Percentiles rank a stretch among this genome's conserved stretches.
Conservation (phyloP, 2,888 invertebrate species). For the Agapostemon virescens region DNA sequence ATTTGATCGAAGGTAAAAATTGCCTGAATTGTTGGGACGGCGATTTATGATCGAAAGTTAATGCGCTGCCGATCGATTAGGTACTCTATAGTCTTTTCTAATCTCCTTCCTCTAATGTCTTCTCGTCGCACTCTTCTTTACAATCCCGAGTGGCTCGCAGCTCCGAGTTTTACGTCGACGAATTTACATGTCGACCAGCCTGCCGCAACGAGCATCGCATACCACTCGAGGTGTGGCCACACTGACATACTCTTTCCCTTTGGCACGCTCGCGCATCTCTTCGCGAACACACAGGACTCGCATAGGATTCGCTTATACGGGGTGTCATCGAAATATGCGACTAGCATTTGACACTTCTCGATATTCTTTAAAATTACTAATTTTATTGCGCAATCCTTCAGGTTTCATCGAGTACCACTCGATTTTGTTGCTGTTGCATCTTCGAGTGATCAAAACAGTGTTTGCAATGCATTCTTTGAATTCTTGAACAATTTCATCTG, state of each 20-base stretch:
- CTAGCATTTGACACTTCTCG: neutral
- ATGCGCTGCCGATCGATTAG: neutral
- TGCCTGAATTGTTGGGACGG: neutral
- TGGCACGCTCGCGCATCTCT: slow-evolving; percentile 8
- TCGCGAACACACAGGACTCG: neutral
- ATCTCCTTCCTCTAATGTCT: neutral
- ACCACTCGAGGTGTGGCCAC: slow-evolving; percentile 64
- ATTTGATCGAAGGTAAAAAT: neutral
- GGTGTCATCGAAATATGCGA: neutral
- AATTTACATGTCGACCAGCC: slow-evolving; percentile 65
- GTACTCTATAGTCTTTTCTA: slow-evolving; percentile 7
- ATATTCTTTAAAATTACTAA: neutral
- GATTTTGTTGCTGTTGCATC: neutral
- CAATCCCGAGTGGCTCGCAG: slow-evolving; percentile 42
- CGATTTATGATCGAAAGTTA: neutral
- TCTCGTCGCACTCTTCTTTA: slow-evolving; percentile 34
- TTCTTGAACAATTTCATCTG: too few species aligned
- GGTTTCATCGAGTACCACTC: neutral
- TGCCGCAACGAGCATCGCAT: slow-evolving; percentile 60
- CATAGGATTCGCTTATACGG: neutral
- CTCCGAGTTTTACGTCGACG: slow-evolving; percentile 55
- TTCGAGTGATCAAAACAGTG: neutral
- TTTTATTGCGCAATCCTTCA: neutral
- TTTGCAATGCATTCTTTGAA: neutral
- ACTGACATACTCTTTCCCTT: slow-evolving; percentile 19